These are phyloP conservation scores for Brachyopa scutellaris DNA, from an alignment of 2,888 invertebrate genomes.

Conservation along the genomic window DNA sequence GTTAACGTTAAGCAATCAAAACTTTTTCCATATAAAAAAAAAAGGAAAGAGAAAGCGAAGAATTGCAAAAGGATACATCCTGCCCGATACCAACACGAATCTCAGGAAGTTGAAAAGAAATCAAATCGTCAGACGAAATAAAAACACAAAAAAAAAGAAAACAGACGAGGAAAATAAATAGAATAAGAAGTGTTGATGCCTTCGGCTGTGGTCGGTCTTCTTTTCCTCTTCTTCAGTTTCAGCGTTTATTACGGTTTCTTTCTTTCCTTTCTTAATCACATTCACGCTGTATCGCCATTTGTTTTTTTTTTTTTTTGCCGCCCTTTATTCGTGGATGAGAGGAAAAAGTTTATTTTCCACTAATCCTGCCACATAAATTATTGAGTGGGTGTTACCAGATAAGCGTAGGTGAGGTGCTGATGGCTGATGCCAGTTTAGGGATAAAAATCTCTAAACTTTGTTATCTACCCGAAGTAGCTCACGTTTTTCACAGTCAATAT, in stretches of 20 bases:
- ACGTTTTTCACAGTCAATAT: slow-evolving; percentile 51
- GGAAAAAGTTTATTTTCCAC: slow-evolving; percentile 31
- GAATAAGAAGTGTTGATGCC: slow-evolving; percentile 33
- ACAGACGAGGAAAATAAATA: slow-evolving; percentile 29
- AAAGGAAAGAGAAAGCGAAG: slow-evolving; percentile 52
- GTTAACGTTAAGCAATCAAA: slow-evolving; percentile 71
- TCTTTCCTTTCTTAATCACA: slow-evolving; percentile 56
- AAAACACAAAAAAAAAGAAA: slow-evolving; percentile 17
- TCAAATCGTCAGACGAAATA: slow-evolving; percentile 61
- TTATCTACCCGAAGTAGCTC: slow-evolving; percentile 1
- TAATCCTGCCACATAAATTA: slow-evolving; percentile 58
- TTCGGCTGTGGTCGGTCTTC: slow-evolving; percentile 2
- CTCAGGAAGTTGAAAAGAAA: slow-evolving; percentile 60
- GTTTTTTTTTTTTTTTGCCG: too few relatives aligned
- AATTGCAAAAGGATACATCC: slow-evolving; percentile 48
- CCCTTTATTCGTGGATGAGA: background rate
- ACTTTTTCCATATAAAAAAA: slow-evolving; percentile 72
- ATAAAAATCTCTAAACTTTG: slow-evolving; percentile 3
- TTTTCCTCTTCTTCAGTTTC: too few relatives aligned
- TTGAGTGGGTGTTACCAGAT: slow-evolving; percentile 34
- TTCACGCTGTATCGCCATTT: slow-evolving; percentile 46
- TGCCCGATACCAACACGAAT: slow-evolving; percentile 29
- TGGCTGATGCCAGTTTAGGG: background rate
- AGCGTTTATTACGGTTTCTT: slow-evolving; percentile 9
- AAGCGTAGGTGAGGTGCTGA: background rate